Evolutionary conservation across 2,888 invertebrate species (phyloP), one percentile per base, ranked within the genome.

Genomic region (Drosophila hamatofila): DNA sequence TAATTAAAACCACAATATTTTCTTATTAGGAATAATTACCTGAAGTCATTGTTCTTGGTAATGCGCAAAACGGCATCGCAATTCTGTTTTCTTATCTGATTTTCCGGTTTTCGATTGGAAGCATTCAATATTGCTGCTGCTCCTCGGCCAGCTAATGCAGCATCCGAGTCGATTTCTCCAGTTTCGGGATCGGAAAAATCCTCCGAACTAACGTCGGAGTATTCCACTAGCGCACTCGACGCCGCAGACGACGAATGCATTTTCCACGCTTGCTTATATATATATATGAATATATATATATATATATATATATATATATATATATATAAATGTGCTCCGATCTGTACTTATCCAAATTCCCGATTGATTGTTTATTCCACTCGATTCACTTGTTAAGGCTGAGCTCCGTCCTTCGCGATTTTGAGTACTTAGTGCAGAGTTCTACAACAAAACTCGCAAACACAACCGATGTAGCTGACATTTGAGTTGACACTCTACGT

Each of bases 191-290:
- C 97, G 37, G 97, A 97, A 71, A 97, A 95, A 91, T 97, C 97
- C 93, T 97, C 97, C 16, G 97, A 97, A 93, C 97, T 97, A 37
- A 98, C 97, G 93, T 98, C 98, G 18, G 97, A 98, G 93, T 98
- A 98, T 92, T 97, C 97, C 39, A 93, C 93, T 60, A 92, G 88
- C 49, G 83, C 90, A 41, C 69, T 79, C 27, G 88, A 77, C 51
- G 75, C 73, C 42, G 88, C 75, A 39, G 89, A 80, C 54, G 81
- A 83, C 48, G 89, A 83, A 79, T 90, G 90, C 85, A 83, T 89
- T 85, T 51, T 62, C 14, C 27, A 48, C 65, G 27, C 52, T 39
- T 33, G 30, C 35, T 48, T 63, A 21, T 65, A 12, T 65, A 21
- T 49, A 39, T 33, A 46, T 30, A 48, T 46, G 8, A 16, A 25